Base-by-base conservation (phyloP, 2,797 vertebrate genomes). In the Gymnocypris eckloni region DNA sequence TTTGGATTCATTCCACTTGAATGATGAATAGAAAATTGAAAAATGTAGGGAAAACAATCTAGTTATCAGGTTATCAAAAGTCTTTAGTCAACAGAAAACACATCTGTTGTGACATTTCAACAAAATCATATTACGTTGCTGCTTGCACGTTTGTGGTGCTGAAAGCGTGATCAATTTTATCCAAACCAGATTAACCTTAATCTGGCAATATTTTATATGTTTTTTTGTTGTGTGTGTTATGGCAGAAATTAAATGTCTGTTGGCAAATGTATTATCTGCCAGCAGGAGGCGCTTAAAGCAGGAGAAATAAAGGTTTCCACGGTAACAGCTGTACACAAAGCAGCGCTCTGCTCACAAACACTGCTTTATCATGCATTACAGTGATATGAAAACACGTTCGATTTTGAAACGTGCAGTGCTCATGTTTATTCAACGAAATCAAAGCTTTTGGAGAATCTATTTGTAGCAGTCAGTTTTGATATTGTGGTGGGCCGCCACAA, bases 1-100 rank as follows among this genome's bases (percentile, higher is more conserved):
- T 89, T 87, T 88, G 70, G 75, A 84, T 76, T 86, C 61, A 80
- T 82, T 75, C 73, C 67, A 72, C 56, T 72, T 82, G 39, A 87
- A 88, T 81, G 79, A 86, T 84, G 54, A 87, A 87, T 79, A 71
- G 41, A 59, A 82, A 77, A 81, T 45, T 80, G 73, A 87, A 85
- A 52, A 79, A 48, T 56, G 54, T 3, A 56, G 25, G 25, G 39
- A 56, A 79, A 87, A 75, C 48, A 76, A 79, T 79, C 43, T 82
- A 70, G 43, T 83, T 8, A 6, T 15, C 18, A 82, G 83, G 64
- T 84, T n/a, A n/a, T n/a, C n/a, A n/a, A n/a, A 71, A 52, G n/a
- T 85, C 71, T 81, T 71, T 81, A 54, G 83, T 78, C 78, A 6
- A 7, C 20, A 6, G 10, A 77, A 77, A 56, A 73, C 64, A 73